Base-by-base conservation (phyloP, 2,888 invertebrate species). In the Lucinisca nassula region DNA sequence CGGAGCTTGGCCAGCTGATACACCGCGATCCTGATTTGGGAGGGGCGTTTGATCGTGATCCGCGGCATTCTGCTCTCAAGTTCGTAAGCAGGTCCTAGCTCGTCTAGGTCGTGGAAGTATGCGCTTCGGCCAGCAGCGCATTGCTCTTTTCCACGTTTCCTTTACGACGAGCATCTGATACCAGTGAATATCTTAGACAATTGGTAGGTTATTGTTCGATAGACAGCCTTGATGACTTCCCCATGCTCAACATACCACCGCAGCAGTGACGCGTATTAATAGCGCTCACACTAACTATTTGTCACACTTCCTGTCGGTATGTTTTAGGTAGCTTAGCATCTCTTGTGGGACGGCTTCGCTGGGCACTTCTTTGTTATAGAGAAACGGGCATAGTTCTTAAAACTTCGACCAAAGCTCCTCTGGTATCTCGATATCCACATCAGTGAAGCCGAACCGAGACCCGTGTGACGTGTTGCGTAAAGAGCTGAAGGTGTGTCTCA, bases 21-120 rank as follows among this genome's bases (percentile, higher is more conserved):
- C 21, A 78, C 61, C 21, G 38, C 78, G 30, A 70, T 78, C 30
- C 58, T 37, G 14, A 61, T 35, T 37, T 78, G 78, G 24, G 21
- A 78, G 14, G 78, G 32, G 0, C 51, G 32, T n/a, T 8, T 58
- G 37, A 79, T 67, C 6, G 27, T 67, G n/a, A 79, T n/a, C n/a
- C 67, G 0, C 30, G 35, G 24, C 35, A 73, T 79, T 21, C 67
- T 32, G n/a, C 32, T 79, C 21, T 21, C 12, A n/a, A 67, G 12
- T 21, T 79, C 79, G 35, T 70, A 79, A 3, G 73, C 0, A 24
- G 21, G 35, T 6, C 73, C 40, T n/a, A 73, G 17, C 24, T 73
- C 73, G 14, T 1, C 10, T 21, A 73, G 40, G 24, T 73, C 10
- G 4, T 35, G 24, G 38, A 73, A 73, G 17, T 35, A 73, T 1